Evolutionary conservation across 2,888 invertebrate species (phyloP).

Genomic region (Dynastes grantii): DNA sequence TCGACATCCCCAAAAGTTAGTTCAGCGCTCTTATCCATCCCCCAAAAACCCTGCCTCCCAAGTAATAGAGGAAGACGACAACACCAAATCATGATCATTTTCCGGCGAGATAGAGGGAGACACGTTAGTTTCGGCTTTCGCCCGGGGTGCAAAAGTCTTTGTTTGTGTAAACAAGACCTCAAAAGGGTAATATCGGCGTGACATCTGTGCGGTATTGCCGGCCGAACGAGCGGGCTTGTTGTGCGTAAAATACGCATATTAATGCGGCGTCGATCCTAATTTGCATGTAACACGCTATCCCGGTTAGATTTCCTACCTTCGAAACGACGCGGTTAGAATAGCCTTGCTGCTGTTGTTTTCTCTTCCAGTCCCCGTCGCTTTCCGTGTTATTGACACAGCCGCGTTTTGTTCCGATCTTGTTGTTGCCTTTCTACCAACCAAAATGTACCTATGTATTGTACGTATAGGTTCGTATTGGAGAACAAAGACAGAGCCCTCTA

Average conservation of each 20-base stretch:
- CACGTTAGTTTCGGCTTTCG: conserved; percentile 10
- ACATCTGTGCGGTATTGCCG: conserved; percentile 65
- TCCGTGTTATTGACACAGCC: conserved; percentile 68
- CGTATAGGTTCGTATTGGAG: not conserved
- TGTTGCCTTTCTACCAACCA: conserved; percentile 53
- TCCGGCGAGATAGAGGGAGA: not conserved
- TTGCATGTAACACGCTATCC: conserved; percentile 71
- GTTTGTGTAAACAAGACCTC: conserved; percentile 68
- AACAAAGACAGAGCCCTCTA: conserved; percentile 52
- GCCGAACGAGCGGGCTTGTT: conserved; percentile 63
- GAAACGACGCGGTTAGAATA: conserved; percentile 47
- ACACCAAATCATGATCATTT: not conserved
- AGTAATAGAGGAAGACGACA: conserved; percentile 3
- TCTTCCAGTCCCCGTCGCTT: not conserved
- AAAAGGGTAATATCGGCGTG: conserved; percentile 64
- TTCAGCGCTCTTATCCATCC: not conserved
- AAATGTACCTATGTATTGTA: too few relatives aligned
- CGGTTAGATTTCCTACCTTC: conserved; percentile 58
- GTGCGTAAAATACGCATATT: conserved; percentile 69
- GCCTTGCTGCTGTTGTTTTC: not conserved
- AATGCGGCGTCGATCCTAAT: conserved; percentile 66
- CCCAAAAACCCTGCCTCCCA: not conserved
- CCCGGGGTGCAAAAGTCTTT: conserved; percentile 64
- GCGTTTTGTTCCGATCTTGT: conserved; percentile 53
- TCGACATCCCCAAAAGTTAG: conserved; percentile 6